These are phyloP conservation scores for Whitmania pigra DNA, from an alignment of 1,140 invertebrate genomes.

Conservation along the genomic window DNA sequence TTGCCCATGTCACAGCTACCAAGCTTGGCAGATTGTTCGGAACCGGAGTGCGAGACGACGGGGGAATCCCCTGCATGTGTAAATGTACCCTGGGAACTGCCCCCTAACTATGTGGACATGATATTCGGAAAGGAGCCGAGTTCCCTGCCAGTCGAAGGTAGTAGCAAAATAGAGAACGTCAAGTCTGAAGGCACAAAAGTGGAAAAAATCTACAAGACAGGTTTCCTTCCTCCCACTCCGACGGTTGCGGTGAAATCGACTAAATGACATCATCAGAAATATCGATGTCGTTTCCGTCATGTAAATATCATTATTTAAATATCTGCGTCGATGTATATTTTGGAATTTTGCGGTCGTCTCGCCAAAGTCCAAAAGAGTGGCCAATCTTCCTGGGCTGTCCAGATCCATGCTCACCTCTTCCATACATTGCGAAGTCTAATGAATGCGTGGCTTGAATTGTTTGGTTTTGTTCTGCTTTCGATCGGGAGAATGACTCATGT, in stretches of 20 bases:
- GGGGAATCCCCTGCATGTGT: background rate
- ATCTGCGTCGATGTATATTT: no score
- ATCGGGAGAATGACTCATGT: no score
- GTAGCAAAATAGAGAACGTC: background rate
- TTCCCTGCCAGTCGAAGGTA: background rate
- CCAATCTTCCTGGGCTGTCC: no score
- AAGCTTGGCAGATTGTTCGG: background rate
- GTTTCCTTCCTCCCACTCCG: constrained; percentile 5
- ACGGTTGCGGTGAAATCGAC: background rate
- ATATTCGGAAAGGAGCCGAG: constrained; percentile 14
- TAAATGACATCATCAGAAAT: background rate
- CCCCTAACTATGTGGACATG: constrained; percentile 19
- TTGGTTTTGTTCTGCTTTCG: no score
- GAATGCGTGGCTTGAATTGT: no score
- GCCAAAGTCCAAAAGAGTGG: no score
- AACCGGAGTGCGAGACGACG: background rate
- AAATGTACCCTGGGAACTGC: constrained; percentile 16
- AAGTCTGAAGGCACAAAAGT: background rate
- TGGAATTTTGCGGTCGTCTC: no score
- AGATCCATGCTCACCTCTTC: no score
- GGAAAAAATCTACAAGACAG: background rate
- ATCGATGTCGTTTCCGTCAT: background rate
- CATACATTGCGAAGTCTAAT: no score
- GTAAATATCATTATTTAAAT: no score
- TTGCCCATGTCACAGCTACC: background rate